Conservation (phyloP, 2,888 invertebrate genomes). For the Panopea generosa region DNA sequence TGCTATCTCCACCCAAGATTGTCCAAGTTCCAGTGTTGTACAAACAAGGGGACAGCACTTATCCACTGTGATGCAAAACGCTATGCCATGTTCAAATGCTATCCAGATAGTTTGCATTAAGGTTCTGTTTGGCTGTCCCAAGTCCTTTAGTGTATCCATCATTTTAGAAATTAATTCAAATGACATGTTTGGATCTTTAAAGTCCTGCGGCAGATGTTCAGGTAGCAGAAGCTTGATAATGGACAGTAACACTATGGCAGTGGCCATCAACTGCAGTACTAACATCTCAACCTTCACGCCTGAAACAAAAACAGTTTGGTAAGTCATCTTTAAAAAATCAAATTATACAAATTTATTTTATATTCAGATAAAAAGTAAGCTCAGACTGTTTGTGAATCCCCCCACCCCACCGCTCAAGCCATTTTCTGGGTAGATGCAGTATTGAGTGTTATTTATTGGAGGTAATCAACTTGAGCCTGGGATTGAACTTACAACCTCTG, state of each 20-base stretch:
- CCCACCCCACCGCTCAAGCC: too few relatives aligned
- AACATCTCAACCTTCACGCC: slow-evolving; percentile 57
- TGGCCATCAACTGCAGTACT: slow-evolving; percentile 56
- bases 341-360: too few relatives aligned
- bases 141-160: too few relatives aligned
- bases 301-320: slow-evolving; percentile 25
- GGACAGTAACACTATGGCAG: slow-evolving; percentile 54
- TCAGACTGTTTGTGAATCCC: too few relatives aligned
- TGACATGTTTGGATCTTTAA: background rate
- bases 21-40: slow-evolving; percentile 63
- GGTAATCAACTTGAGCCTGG: too few relatives aligned
- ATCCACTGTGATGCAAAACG: slow-evolving; percentile 43
- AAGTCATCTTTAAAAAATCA: background rate
- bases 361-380: too few relatives aligned
- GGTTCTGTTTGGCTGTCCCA: too few relatives aligned
- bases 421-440: too few relatives aligned
- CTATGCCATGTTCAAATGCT: slow-evolving; percentile 17
- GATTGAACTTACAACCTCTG: too few relatives aligned
- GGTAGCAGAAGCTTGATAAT: slow-evolving; percentile 50
- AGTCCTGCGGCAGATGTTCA: slow-evolving; percentile 34
- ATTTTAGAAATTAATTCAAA: background rate
- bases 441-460: too few relatives aligned
- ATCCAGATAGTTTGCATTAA: too few relatives aligned
- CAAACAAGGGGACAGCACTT: slow-evolving; percentile 55
- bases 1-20: slow-evolving; percentile 58